Conservation (phyloP, 53 echinoderm and acorn worm genomes). For the Arbacia lixula region DNA sequence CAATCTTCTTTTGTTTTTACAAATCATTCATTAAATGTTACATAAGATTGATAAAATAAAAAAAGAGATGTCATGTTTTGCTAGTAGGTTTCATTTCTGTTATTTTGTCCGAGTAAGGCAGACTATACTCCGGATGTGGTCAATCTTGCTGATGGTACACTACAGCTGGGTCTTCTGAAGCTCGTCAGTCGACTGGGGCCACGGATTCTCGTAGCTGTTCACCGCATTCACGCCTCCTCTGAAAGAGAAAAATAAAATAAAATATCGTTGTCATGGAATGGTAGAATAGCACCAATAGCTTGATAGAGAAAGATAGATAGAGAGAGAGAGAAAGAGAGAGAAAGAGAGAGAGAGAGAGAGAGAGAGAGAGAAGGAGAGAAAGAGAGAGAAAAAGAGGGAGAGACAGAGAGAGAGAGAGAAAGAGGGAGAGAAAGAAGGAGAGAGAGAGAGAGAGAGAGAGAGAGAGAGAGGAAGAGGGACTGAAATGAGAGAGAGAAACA, state of each 20-base stretch:
- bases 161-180: conserved; percentile 30
- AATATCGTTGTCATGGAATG: no score
- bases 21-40: no score
- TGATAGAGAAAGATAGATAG: neutral
- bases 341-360: neutral
- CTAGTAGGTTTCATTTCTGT: no score
- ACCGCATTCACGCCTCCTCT: neutral
- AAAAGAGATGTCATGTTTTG: no score
- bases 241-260: neutral
- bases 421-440: neutral
- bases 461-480: neutral
- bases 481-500: no score
- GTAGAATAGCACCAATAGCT: no score
- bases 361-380: neutral
- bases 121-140: no score
- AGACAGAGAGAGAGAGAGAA: neutral
- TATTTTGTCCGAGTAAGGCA: no score
- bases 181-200: conserved; percentile 31
- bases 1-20: no score
- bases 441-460: neutral
- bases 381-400: neutral
- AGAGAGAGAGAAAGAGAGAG: neutral
- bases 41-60: no score
- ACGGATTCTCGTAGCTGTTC: conserved; percentile 45
- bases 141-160: no score